These are phyloP conservation scores for Venusia cambrica DNA, from an alignment of 2,888 invertebrate genomes.

Conservation along the genomic window DNA sequence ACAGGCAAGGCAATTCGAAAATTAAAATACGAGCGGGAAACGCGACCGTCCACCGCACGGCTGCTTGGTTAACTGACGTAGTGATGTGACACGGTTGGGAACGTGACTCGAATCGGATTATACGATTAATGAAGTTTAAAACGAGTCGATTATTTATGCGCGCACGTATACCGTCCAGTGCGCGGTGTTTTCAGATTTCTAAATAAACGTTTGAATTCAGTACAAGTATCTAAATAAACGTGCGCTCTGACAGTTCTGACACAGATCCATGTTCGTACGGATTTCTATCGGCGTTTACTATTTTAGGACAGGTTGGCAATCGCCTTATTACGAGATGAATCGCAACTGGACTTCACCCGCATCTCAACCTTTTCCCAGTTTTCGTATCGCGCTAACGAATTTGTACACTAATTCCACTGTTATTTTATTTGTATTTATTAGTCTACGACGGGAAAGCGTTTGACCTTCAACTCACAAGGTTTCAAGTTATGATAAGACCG, in stretches of 20 bases:
- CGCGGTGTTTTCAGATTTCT: conserved; percentile 22
- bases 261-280: conserved; percentile 1
- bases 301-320: conserved; percentile 4
- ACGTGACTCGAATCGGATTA: conserved; percentile 27
- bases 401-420: no score
- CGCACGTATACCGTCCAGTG: conserved; percentile 7
- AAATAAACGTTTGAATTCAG: conserved; percentile 20
- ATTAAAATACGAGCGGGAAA: conserved; percentile 25
- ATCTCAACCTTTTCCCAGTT: no score
- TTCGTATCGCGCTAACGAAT: no score
- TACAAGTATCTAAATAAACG: conserved; percentile 11
- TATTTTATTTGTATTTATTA: no score
- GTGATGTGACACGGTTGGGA: conserved; percentile 45
- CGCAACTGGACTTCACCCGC: no score
- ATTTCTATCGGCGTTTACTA: conserved; percentile 7
- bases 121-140: conserved; percentile 20
- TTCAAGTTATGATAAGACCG: no score
- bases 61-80: conserved; percentile 54
- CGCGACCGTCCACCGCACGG: conserved; percentile 53
- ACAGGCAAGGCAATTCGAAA: conserved; percentile 14
- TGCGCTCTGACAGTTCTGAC: conserved; percentile 3
- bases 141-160: conserved; percentile 20
- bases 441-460: no score
- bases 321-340: no score
- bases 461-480: no score